A percentile compares a stretch with the other conserved stretches of the same genome.
These are phyloP conservation scores for Rhinatrema bivittatum DNA, from an alignment of 2,797 vertebrate genomes.

Conservation along the genomic window DNA sequence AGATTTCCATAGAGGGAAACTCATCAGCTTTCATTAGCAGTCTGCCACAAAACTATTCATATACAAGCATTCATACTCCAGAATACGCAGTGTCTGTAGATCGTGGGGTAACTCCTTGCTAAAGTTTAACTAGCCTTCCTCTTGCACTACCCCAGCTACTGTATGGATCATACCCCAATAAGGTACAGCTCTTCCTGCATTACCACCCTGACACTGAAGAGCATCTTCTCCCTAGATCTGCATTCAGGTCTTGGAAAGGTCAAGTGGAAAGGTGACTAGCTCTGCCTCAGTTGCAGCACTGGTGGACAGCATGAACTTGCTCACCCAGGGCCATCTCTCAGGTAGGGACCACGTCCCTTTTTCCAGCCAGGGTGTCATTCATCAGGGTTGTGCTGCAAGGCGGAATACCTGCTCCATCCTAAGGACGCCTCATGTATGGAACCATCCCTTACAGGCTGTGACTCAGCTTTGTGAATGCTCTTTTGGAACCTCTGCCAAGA, in stretches of 20 bases:
- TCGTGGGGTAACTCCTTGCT: conserved; percentile 74
- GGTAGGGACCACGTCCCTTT: conserved; percentile 33
- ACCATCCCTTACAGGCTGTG: too few relatives aligned
- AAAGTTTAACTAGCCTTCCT: conserved; percentile 68
- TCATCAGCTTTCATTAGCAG: too few relatives aligned
- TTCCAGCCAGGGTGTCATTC: conserved; percentile 45
- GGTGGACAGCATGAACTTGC: conserved; percentile 70
- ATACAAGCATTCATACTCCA: too few relatives aligned
- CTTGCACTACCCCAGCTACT: conserved; percentile 55
- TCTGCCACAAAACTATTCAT: too few relatives aligned
- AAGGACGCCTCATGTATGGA: background rate
- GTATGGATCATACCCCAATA: conserved; percentile 68
- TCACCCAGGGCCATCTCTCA: conserved; percentile 53
- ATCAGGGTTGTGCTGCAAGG: conserved; percentile 9
- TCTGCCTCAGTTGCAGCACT: conserved; percentile 70
- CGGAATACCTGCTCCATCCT: conserved; percentile 1
- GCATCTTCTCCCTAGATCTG: conserved; percentile 74
- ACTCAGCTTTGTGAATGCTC: too few relatives aligned
- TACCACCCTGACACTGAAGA: conserved; percentile 8
- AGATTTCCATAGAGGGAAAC: too few relatives aligned
- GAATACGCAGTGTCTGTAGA: conserved; percentile 78
- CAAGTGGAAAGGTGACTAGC: conserved; percentile 75
- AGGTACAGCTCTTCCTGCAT: background rate
- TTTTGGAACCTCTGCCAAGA: too few relatives aligned
- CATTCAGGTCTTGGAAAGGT: conserved; percentile 76